phyloP scores from a whole-genome alignment of 2,888 invertebrate genomes.

The Merodon equestris region DNA sequence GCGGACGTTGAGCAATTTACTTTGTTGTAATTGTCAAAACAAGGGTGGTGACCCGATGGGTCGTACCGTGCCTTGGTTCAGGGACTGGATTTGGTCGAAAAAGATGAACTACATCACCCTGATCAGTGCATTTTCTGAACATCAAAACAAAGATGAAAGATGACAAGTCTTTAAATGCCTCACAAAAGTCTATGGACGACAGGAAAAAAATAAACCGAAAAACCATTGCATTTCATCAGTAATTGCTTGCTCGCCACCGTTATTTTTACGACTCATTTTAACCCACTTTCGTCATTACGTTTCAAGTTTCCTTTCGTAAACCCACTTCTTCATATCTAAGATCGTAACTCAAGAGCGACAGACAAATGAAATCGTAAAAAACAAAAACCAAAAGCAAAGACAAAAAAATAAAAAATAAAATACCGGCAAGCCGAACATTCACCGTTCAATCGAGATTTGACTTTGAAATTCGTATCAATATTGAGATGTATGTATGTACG shows the following conservation, averaged over 20 bases:
- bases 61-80: too few species aligned
- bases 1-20: too few species aligned
- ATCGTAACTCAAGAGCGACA: slow-evolving; percentile 34
- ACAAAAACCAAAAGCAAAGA: neutral
- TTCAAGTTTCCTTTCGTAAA: slow-evolving; percentile 55
- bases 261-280: slow-evolving; percentile 53
- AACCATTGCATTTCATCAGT: neutral
- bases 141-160: too few species aligned
- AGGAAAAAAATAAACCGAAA: too few species aligned
- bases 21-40: too few species aligned
- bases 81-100: too few species aligned
- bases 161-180: too few species aligned
- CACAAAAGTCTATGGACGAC: too few species aligned
- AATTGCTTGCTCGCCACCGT: slow-evolving; percentile 52
- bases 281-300: slow-evolving; percentile 52
- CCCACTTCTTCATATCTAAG: slow-evolving; percentile 58
- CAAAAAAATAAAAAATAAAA: slow-evolving; percentile 19
- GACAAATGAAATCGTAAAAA: slow-evolving; percentile 23
- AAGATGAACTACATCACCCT: too few species aligned
- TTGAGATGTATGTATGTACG: slow-evolving; percentile 40
- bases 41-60: too few species aligned
- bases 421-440: slow-evolving; percentile 6
- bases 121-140: too few species aligned
- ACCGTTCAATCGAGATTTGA: slow-evolving; percentile 49
- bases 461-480: slow-evolving; percentile 58